phyloP scores from a whole-genome alignment of 2,113 vertebrate genomes.

The Triplophysa dalaica region DNA sequence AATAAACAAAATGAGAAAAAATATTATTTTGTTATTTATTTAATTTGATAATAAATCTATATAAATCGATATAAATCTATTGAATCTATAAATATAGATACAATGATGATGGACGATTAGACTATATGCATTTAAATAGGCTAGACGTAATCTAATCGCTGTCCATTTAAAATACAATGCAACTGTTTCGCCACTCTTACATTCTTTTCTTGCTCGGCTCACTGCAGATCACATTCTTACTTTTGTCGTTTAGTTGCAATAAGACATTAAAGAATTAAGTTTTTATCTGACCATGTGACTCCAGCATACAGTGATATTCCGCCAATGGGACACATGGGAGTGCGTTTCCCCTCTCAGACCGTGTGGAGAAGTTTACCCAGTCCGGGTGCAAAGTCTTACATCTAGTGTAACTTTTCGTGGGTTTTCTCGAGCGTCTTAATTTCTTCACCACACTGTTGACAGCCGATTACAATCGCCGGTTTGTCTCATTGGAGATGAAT shows the following conservation, averaged over 20 bases:
- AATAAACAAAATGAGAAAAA: too few species aligned
- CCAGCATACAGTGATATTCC: conserved; percentile 2
- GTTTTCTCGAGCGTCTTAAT: not conserved
- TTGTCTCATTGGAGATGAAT: not conserved
- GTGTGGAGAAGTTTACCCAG: conserved; percentile 38
- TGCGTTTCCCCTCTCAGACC: conserved; percentile 24
- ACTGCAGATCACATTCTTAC: not conserved
- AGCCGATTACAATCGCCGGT: not conserved
- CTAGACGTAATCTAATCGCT: not conserved
- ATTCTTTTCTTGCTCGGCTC: too few species aligned
- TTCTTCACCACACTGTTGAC: not conserved
- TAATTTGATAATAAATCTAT: too few species aligned
- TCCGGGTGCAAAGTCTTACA: conserved; percentile 44
- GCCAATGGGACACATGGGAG: conserved; percentile 43
- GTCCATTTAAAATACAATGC: too few species aligned
- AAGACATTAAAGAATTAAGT: not conserved
- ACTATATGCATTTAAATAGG: too few species aligned
- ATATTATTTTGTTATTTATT: too few species aligned
- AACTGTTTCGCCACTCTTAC: too few species aligned
- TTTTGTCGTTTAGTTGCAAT: too few species aligned
- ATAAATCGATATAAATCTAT: too few species aligned
- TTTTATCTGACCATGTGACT: conserved; percentile 20
- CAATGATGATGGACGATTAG: too few species aligned
- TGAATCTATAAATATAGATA: too few species aligned
- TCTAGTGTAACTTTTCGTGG: not conserved